A percentile compares a stretch with the other conserved stretches of the same genome.
phyloP scores from a whole-genome alignment of 2,797 vertebrate species.

The Danio aesculapii region DNA sequence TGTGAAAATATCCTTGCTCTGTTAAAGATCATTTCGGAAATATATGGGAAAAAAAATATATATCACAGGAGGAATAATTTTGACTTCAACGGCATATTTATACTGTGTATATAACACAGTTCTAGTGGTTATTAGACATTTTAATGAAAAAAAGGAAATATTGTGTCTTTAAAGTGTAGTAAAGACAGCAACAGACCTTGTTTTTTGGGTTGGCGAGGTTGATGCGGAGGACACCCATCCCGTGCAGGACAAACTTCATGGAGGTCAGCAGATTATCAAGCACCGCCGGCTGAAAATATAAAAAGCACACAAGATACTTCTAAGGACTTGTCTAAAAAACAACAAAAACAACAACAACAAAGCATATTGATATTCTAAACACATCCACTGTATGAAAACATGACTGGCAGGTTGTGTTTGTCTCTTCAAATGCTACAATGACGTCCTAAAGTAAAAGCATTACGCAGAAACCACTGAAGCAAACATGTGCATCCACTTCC shows the following conservation, averaged over 20 bases:
- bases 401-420: background rate
- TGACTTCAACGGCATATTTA: too few relatives aligned
- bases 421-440: background rate
- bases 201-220: constrained; percentile 81
- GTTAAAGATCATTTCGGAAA: too few relatives aligned
- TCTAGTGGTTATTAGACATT: too few relatives aligned
- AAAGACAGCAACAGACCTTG: constrained; percentile 67
- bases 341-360: background rate
- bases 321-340: background rate
- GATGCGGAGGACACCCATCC: constrained; percentile 81
- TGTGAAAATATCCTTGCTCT: too few relatives aligned
- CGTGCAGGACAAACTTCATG: constrained; percentile 84
- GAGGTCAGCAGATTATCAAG: constrained; percentile 84
- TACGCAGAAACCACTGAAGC: background rate
- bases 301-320: background rate
- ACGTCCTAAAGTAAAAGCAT: background rate
- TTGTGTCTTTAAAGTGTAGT: too few relatives aligned
- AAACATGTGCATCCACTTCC: background rate
- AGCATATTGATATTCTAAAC: background rate
- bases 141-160: too few relatives aligned
- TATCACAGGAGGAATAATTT: too few relatives aligned
- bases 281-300: constrained; percentile 74
- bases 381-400: background rate
- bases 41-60: too few relatives aligned
- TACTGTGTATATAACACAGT: too few relatives aligned